Evolutionary conservation across 2,888 invertebrate genomes (phyloP).

Genomic region (Drosophila anceps): DNA sequence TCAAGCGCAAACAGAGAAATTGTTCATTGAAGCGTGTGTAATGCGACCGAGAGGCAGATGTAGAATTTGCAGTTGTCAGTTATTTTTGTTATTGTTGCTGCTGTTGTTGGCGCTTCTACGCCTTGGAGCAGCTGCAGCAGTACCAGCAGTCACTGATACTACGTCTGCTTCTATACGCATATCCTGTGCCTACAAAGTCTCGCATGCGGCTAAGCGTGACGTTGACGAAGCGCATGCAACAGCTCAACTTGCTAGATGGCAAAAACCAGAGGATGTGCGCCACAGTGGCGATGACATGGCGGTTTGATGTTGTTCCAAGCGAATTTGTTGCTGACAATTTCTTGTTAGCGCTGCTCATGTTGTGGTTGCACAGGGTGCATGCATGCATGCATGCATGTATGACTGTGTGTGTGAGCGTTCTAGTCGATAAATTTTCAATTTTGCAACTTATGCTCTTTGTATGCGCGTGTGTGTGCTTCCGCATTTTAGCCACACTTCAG

Average conservation of each 20-base stretch:
- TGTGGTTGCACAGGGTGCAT: slow-evolving; percentile 51
- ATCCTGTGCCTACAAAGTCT: slow-evolving; percentile 70
- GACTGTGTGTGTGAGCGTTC: slow-evolving; percentile 51
- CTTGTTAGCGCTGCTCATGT: slow-evolving; percentile 65
- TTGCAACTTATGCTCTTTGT: slow-evolving; percentile 41
- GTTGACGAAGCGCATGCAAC: slow-evolving; percentile 78
- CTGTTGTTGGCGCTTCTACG: slow-evolving; percentile 21
- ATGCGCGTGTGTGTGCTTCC: slow-evolving; percentile 57
- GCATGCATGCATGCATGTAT: slow-evolving; percentile 17
- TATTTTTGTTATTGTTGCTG: slow-evolving; percentile 20
- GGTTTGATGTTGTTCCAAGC: slow-evolving; percentile 39
- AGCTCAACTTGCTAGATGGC: slow-evolving; percentile 63
- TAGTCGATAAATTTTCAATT: slow-evolving; percentile 81
- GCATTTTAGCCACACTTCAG: slow-evolving; percentile 75
- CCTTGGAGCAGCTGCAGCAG: slow-evolving; percentile 1
- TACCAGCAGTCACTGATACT: neutral
- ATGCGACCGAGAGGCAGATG: slow-evolving; percentile 22
- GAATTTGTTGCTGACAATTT: slow-evolving; percentile 78
- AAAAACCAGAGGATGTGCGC: slow-evolving; percentile 4
- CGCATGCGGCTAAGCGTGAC: slow-evolving; percentile 77
- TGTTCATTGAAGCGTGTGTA: slow-evolving; percentile 35
- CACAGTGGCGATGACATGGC: slow-evolving; percentile 53
- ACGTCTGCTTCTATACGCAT: slow-evolving; percentile 30
- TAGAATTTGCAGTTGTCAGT: slow-evolving; percentile 30
- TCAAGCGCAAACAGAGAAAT: neutral